phyloP scores from a whole-genome alignment of 1,140 invertebrate genomes.

The Drosophila funebris region DNA sequence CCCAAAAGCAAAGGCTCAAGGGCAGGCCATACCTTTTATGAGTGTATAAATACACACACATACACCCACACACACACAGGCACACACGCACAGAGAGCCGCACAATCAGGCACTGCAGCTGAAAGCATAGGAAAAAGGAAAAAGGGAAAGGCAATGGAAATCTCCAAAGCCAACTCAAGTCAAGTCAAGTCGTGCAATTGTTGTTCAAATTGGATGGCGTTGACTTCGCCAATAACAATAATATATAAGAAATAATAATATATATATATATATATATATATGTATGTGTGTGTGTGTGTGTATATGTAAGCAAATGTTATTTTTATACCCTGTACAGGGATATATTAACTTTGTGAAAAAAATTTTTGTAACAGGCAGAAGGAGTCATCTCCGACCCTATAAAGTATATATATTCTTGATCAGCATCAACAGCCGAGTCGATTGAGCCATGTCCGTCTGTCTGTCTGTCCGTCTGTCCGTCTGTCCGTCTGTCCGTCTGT shows the following conservation, averaged over 20 bases:
- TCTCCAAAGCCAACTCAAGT: constrained; percentile 29
- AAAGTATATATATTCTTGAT: too few species aligned
- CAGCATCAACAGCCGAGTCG: too few species aligned
- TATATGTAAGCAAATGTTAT: too few species aligned
- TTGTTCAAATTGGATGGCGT: constrained; percentile 43
- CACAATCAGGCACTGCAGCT: constrained; percentile 2
- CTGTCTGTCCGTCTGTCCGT: too few species aligned
- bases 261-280: not conserved
- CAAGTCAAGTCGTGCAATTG: constrained; percentile 45
- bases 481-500: too few species aligned
- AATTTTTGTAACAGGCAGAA: too few species aligned
- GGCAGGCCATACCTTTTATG: constrained; percentile 40
- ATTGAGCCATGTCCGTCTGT: too few species aligned
- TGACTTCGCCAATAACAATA: constrained; percentile 38
- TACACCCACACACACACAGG: constrained; percentile 4
- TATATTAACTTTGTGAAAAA: too few species aligned
- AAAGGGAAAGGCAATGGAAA: not conserved
- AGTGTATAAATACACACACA: constrained; percentile 23
- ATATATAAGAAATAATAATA: not conserved
- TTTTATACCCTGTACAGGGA: too few species aligned
- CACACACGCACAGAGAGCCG: not conserved
- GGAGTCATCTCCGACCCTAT: too few species aligned
- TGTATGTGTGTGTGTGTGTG: constrained; percentile 6
- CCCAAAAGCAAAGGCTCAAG: constrained; percentile 29
- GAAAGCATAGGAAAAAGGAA: constrained; percentile 3